Conservation (phyloP, 2,888 invertebrate genomes). For the Diadegma fenestrale region DNA sequence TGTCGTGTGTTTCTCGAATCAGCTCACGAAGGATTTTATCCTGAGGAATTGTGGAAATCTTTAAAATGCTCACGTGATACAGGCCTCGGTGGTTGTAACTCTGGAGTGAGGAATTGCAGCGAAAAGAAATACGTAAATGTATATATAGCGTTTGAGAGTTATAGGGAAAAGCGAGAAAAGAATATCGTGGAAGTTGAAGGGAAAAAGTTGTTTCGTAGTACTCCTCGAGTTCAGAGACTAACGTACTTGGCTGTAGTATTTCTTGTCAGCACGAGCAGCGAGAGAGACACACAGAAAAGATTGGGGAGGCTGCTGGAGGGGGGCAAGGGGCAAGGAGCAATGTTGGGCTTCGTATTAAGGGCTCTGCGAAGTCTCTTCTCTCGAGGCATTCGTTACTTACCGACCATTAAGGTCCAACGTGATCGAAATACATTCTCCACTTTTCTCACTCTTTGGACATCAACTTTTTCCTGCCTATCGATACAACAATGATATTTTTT, state of each 20-base stretch:
- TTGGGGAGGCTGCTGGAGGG: constrained; percentile 66
- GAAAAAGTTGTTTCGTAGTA: constrained; percentile 62
- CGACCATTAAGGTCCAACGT: constrained; percentile 77
- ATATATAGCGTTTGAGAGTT: constrained; percentile 46
- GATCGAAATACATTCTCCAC: constrained; percentile 74
- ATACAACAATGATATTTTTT: constrained; percentile 6
- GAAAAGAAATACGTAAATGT: constrained; percentile 12
- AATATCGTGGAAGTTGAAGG: constrained; percentile 44
- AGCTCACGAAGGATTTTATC: not conserved
- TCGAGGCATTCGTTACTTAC: constrained; percentile 78
- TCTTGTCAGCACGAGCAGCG: constrained; percentile 35
- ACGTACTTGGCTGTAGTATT: constrained; percentile 42
- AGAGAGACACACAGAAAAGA: constrained; percentile 36
- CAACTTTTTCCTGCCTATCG: not conserved
- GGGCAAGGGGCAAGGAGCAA: not conserved
- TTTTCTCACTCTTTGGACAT: constrained; percentile 58
- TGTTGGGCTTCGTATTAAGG: constrained; percentile 66
- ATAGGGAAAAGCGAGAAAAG: constrained; percentile 45
- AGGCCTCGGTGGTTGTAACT: constrained; percentile 18
- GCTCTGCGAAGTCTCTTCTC: constrained; percentile 64
- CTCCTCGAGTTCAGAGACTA: constrained; percentile 32
- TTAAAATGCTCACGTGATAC: not conserved
- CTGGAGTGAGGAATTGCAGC: constrained; percentile 67
- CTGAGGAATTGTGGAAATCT: not conserved
- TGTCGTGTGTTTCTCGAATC: not conserved